These are phyloP conservation scores for Parthenolecanium corni DNA, from an alignment of 2,888 invertebrate species.

Conservation along the genomic window DNA sequence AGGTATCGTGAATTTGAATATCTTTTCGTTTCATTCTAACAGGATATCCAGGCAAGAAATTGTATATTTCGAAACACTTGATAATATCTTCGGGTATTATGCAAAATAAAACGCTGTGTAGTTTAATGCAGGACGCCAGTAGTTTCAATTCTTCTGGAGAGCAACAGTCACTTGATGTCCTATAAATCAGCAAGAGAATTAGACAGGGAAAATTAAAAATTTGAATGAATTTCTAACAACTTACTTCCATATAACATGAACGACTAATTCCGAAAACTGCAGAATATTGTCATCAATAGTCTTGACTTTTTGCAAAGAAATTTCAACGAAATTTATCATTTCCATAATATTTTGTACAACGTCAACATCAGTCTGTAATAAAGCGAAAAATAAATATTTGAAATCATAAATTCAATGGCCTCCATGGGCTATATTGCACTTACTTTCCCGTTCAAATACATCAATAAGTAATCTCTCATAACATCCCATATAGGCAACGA, in stretches of 20 bases:
- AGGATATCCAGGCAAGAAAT: conserved; percentile 21
- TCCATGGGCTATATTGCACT: background rate
- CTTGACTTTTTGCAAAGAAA: conserved; percentile 15
- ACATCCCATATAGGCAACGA: conserved; percentile 22
- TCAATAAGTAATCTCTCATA: conserved; percentile 17
- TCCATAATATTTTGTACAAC: conserved; percentile 9
- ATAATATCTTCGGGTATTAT: conserved; percentile 23
- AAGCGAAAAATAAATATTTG: background rate
- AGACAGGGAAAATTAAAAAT: too few relatives aligned
- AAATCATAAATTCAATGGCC: background rate
- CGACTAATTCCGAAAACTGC: conserved; percentile 20
- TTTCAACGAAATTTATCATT: conserved; percentile 16
- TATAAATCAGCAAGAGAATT: background rate
- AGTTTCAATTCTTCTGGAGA: conserved; percentile 9
- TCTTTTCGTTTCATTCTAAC: conserved; percentile 16
- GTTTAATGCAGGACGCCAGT: conserved; percentile 17
- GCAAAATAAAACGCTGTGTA: conserved; percentile 18
- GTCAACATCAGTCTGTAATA: conserved; percentile 10
- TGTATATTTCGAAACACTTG: conserved; percentile 24
- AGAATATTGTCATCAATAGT: conserved; percentile 15
- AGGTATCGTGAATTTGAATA: conserved; percentile 19
- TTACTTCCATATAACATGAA: conserved; percentile 22
- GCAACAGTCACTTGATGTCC: conserved; percentile 16
- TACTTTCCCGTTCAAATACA: conserved; percentile 21
- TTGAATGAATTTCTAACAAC: background rate